These are phyloP conservation scores for Chlorospingus flavigularis DNA, from an alignment of 2,797 vertebrate genomes.

Conservation along the genomic window DNA sequence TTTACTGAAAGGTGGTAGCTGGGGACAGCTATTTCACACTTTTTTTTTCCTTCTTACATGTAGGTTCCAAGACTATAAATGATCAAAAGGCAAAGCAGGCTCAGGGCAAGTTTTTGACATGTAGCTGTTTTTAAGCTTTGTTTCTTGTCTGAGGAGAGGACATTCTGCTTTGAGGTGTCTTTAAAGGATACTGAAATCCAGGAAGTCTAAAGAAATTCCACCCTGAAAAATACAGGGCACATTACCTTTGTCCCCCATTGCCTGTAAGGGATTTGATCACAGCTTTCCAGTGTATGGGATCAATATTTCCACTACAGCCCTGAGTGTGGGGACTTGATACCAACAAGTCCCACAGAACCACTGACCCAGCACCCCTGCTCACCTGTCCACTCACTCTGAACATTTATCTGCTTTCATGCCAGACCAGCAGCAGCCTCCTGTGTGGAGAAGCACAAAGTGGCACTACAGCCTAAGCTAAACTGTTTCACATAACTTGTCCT, in stretches of 20 bases:
- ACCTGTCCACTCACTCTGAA: not conserved
- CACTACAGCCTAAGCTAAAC: not conserved
- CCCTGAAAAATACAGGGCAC: not conserved
- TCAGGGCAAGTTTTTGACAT: not conserved
- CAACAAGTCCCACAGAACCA: not conserved
- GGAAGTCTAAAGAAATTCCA: not conserved
- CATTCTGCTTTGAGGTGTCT: not conserved
- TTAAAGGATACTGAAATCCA: not conserved
- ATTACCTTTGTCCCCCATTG: not conserved
- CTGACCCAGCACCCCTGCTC: not conserved
- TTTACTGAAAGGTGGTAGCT: not conserved
- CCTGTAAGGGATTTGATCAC: not conserved
- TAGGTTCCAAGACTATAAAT: not conserved
- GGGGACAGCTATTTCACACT: not conserved
- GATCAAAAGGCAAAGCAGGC: not conserved
- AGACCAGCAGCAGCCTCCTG: not conserved
- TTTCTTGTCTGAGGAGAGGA: not conserved
- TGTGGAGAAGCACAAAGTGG: not conserved
- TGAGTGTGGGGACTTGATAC: fast-evolving
- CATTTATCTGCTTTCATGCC: not conserved
- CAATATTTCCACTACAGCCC: not conserved
- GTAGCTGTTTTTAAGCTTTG: not conserved
- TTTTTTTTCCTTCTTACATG: not conserved
- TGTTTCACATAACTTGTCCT: not conserved
- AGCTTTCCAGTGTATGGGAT: not conserved